These are phyloP conservation scores for Astur gentilis DNA, from an alignment of 2,113 vertebrate species.

Conservation along the genomic window DNA sequence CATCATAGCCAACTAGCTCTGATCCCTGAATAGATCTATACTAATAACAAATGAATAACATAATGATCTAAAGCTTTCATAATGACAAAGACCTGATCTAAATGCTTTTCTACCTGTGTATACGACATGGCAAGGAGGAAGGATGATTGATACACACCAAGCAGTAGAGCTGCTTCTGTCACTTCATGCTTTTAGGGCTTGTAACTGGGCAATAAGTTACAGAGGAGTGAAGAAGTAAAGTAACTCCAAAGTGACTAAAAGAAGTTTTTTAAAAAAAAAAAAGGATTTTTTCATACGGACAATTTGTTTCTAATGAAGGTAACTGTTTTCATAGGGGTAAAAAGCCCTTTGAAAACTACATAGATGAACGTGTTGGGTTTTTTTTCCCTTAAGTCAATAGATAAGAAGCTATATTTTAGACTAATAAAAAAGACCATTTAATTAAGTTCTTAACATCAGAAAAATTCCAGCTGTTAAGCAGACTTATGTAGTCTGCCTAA, in stretches of 20 bases:
- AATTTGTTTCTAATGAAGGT: background rate
- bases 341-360: background rate
- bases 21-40: background rate
- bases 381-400: background rate
- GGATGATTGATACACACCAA: background rate
- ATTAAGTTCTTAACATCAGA: background rate
- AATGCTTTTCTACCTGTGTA: background rate
- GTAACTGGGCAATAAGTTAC: background rate
- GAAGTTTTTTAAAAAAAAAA: background rate
- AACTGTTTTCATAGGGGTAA: background rate
- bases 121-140: background rate
- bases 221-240: background rate
- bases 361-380: accelerated
- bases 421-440: background rate
- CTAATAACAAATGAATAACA: background rate
- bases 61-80: background rate
- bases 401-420: background rate
- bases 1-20: background rate
- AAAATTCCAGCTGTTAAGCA: background rate
- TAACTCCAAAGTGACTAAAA: background rate
- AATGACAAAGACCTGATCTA: background rate
- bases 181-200: background rate
- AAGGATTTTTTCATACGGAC: background rate
- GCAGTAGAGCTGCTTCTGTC: background rate
- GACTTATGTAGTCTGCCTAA: background rate